Conservation (phyloP, 2,888 invertebrate genomes). For the Arrhopalites spinosus region DNA sequence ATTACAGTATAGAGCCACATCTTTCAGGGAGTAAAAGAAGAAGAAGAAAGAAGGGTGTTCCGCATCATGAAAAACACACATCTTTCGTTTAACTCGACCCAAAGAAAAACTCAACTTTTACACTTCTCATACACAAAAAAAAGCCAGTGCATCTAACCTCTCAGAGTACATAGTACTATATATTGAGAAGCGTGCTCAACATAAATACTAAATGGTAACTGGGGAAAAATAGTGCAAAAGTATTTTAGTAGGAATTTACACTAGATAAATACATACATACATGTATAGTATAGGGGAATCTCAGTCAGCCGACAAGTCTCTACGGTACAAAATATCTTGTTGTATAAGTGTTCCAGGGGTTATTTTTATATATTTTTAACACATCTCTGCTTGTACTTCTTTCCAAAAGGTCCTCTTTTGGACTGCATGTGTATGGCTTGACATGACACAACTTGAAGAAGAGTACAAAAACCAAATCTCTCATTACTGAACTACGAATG, state of each 20-base stretch:
- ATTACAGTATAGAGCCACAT: too few species aligned
- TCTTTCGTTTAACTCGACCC: conserved; percentile 27
- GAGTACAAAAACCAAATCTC: conserved; percentile 19
- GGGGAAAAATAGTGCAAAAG: background rate
- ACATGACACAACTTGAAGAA: conserved; percentile 13
- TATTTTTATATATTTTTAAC: conserved; percentile 33
- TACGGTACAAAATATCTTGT: background rate
- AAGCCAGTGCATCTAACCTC: background rate
- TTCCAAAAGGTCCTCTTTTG: conserved; percentile 3
- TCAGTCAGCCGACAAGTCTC: background rate
- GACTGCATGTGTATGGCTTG: conserved; percentile 21
- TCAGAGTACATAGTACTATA: background rate
- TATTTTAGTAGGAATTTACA: background rate
- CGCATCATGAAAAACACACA: conserved; percentile 56
- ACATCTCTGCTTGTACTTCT: conserved; percentile 6
- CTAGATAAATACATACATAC: too few species aligned
- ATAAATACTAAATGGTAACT: background rate
- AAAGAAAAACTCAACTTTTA: background rate
- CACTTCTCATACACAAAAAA: too few species aligned
- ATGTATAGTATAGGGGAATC: background rate
- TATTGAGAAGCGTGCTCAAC: background rate
- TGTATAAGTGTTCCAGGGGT: conserved; percentile 6
- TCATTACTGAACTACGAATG: conserved; percentile 21
- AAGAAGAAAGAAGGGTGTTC: conserved; percentile 56
- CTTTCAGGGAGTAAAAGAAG: background rate